Percentiles rank a stretch among this genome's conserved stretches.
Conservation (phyloP, 2,888 invertebrate genomes). For the Norana najaformis region DNA sequence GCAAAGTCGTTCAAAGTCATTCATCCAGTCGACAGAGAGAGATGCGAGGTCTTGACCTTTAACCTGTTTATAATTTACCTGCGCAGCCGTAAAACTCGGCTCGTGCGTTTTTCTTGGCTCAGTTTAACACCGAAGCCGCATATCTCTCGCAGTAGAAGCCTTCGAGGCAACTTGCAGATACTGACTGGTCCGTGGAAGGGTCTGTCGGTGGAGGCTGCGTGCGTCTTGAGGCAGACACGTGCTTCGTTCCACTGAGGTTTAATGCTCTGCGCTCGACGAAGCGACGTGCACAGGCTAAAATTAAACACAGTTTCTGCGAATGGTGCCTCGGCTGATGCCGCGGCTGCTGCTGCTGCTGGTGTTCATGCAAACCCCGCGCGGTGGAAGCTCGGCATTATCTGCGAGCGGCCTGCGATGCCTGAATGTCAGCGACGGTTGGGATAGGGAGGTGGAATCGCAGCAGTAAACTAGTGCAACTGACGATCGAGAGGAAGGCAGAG, state of each 20-base stretch:
- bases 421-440: background rate
- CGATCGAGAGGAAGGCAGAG: background rate
- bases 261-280: background rate
- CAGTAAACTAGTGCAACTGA: background rate
- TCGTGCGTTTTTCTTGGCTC: background rate
- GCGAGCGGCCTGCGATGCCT: background rate
- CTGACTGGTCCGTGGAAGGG: background rate
- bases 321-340: background rate
- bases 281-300: background rate
- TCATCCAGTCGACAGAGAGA: background rate
- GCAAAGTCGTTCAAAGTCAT: background rate
- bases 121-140: background rate
- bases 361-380: background rate
- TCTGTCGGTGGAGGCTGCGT: background rate
- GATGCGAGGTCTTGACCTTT: background rate
- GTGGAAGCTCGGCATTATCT: background rate
- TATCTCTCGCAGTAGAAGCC: background rate
- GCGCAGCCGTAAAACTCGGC: background rate
- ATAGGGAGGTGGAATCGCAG: background rate
- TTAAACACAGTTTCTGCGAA: background rate
- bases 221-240: background rate
- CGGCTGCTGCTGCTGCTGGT: background rate
- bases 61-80: constrained; percentile 13
- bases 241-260: background rate
- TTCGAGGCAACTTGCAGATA: background rate